Base-by-base conservation (phyloP, 2,113 vertebrate genomes). In the Pituophis catenifer region DNA sequence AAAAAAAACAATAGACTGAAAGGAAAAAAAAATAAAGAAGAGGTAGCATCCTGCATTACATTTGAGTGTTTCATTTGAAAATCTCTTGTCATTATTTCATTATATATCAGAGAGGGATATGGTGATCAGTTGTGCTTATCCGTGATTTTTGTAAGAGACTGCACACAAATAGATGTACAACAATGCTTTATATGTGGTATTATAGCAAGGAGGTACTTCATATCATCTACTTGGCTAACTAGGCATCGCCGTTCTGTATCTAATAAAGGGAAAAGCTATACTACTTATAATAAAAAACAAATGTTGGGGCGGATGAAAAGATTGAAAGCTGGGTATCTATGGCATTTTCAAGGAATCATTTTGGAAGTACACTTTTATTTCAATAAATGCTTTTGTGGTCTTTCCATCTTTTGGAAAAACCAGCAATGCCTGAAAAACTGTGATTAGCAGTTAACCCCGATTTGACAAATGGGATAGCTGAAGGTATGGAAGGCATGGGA, bases 61-160 rank as follows among this genome's bases (percentile, higher is more conserved):
- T 19, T 89, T 62, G 95, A 96, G 93, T n/a, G 92, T 52, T 55
- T 59, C 26, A 88, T 29, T 93, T 96, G 55, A 94, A 88, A 96
- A 95, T 75, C 93, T 94, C 90, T 95, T 65, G 57, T 88, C 93
- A 89, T 94, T 94, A 90, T 90, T 90, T 57, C 50, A 94, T 93
- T 89, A 29, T 48, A 92, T 89, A 93, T 59, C 94, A 95, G 94
- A 94, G 94, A 90, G 94, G 93, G 17, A 95, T 94, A 54, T 57
- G 91, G 90, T 62, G 65, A 90, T 89, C 95, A 86, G n/a, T 23
- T 70, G 94, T 91, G 89, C 57, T 15, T 91, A 94, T 93, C 91
- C 95, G 89, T 94, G 91, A 86, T 94, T 93, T 93, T 91, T 90
- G 96, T 93, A 92, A 95, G 94, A 94, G 12, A 86, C 89, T 89